Evolutionary conservation across 2,113 vertebrate species (phyloP).

Genomic region (Glareola pratincola): DNA sequence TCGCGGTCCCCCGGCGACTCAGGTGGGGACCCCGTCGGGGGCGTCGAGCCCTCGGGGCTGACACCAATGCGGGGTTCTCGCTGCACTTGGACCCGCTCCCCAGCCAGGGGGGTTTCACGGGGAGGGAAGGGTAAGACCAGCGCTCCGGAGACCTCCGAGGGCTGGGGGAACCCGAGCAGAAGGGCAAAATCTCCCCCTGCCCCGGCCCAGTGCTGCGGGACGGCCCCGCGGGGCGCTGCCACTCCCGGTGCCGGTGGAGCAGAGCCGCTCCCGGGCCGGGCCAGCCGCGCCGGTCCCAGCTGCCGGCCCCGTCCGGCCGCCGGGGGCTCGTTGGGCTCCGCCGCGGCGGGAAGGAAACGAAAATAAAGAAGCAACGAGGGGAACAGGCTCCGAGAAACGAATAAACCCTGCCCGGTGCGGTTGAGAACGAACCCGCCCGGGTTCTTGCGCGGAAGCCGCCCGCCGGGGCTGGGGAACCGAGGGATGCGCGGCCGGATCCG

Average conservation of each 20-base stretch:
- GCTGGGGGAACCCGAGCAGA: not conserved
- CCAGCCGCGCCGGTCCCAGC: not conserved
- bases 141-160: not conserved
- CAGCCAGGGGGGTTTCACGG: not conserved
- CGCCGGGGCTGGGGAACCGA: not conserved
- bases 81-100: not conserved
- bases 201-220: not conserved
- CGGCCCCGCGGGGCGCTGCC: not conserved
- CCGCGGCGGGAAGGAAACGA: not conserved
- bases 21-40: too few species aligned
- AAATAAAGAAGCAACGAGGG: rapidly evolving
- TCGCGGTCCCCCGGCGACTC: not conserved
- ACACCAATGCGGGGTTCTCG: not conserved
- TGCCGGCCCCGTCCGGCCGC: not conserved
- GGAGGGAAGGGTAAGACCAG: rapidly evolving
- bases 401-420: not conserved
- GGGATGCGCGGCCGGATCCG: not conserved
- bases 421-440: not conserved
- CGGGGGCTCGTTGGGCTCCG: not conserved
- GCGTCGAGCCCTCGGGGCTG: not conserved
- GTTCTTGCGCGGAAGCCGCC: rapidly evolving
- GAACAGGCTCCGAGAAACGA: not conserved
- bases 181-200: not conserved
- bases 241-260: not conserved
- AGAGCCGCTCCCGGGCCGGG: not conserved